phyloP scores from a whole-genome alignment of 2,888 invertebrate species.

The Trypoxylon attenuatum region DNA sequence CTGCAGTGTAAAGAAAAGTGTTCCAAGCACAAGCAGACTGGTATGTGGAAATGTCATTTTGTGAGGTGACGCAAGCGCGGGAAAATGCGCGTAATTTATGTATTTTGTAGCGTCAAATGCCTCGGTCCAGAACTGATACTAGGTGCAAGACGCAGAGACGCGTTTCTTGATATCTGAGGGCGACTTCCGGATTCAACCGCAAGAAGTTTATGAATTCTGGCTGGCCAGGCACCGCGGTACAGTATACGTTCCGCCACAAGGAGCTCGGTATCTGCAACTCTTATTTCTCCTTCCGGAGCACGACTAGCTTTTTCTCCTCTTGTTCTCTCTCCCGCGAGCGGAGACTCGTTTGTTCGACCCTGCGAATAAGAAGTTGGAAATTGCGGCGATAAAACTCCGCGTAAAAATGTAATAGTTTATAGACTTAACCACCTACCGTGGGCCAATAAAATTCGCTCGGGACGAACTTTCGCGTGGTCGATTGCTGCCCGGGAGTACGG shows the following conservation, averaged over 20 bases:
- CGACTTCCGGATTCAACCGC: slow-evolving; percentile 5
- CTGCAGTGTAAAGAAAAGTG: too few species aligned
- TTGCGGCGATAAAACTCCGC: slow-evolving; percentile 51
- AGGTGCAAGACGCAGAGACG: too few species aligned
- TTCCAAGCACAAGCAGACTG: too few species aligned
- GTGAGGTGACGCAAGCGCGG: too few species aligned
- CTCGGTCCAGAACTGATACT: too few species aligned
- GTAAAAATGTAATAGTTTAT: slow-evolving; percentile 59
- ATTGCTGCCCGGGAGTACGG: slow-evolving; percentile 2
- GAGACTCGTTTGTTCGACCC: slow-evolving; percentile 13
- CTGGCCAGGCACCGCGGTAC: neutral
- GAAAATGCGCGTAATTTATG: too few species aligned
- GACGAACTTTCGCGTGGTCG: slow-evolving; percentile 19
- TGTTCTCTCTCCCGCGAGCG: too few species aligned
- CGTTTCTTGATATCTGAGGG: too few species aligned
- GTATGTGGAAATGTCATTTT: too few species aligned
- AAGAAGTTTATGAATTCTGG: slow-evolving; percentile 6
- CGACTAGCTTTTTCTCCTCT: too few species aligned
- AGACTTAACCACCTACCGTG: slow-evolving; percentile 45
- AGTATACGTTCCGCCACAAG: neutral
- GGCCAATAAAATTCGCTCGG: slow-evolving; percentile 48
- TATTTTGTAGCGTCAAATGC: neutral
- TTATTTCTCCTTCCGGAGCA: slow-evolving; percentile 7
- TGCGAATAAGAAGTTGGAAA: slow-evolving; percentile 35
- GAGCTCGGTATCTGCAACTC: slow-evolving; percentile 4